Evolutionary conservation across 2,888 invertebrate genomes (phyloP), one percentile per base, ranked within the genome.

Genomic region (Yponomeuta cagnagella): DNA sequence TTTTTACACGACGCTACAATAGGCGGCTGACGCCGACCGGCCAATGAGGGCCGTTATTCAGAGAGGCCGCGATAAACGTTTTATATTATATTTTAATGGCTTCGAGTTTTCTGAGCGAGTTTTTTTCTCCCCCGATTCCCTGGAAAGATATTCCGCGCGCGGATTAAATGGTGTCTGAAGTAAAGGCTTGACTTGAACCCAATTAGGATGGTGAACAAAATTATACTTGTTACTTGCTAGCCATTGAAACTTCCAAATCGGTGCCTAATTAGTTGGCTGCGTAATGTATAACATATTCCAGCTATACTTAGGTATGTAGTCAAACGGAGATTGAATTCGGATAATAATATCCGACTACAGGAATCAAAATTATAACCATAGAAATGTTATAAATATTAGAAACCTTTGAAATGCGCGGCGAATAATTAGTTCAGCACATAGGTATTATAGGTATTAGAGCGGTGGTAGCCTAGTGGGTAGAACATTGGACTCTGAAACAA

Each of bases 1-100:
- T 88, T 90, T 89, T 89, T 86, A 87, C 84, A 83, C 83, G 80
- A 78, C 80, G 63, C 63, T 63, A 85, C 84, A 85, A 85, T 83
- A 86, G 85, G 83, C 81, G 82, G 80, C 77, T 84, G 80, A 83
- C 85, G 85, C 83, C 83, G 79, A 80, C 79, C 77, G 76, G 76
- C 79, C 80, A 77, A 77, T 78, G 80, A 76, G 80, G 78, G 79
- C 80, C 84, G 82, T 85, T 83, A 83, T 80, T 83, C 82, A 76
- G 76, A 85, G 88, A 84, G 83, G 77, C 75, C 72, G 73, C 85
- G 81, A 88, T 89, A 87, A 86, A 82, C 81, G 78, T 78, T 84
- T 82, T 79, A 81, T 58, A 58, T 77, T 52, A 82, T 85, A 67
- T 71, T 71, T 71, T 71, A 71, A 63, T 69, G 43, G 71, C 48